Conservation (phyloP, 2,797 vertebrate genomes). For the Gymnothorax reevesii region DNA sequence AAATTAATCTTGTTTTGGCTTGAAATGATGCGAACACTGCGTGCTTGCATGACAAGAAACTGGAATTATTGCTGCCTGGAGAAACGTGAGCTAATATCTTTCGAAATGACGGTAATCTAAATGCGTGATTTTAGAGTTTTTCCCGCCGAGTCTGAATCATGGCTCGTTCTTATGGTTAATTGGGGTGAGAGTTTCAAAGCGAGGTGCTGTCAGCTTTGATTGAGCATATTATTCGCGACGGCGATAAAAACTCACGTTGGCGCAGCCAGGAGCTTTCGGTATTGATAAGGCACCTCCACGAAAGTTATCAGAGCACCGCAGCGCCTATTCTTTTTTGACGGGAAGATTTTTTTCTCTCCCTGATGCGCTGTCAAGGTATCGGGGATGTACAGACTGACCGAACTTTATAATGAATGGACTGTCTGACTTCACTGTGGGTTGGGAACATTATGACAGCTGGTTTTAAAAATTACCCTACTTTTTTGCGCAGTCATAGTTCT, state of each 20-base stretch:
- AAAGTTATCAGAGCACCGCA: background rate
- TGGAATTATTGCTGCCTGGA: background rate
- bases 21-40: background rate
- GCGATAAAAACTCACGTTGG: background rate
- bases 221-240: background rate
- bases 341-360: background rate
- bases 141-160: background rate
- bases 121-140: background rate
- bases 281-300: background rate
- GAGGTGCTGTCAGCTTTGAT: background rate
- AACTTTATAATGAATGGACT: background rate
- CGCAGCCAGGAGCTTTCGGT: background rate
- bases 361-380: background rate
- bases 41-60: background rate
- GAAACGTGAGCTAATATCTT: background rate
- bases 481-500: background rate
- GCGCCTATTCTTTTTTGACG: background rate
- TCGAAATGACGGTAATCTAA: background rate
- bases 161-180: background rate
- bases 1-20: background rate
- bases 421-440: slow-evolving; percentile 67
- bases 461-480: background rate
- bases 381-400: background rate
- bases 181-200: background rate
- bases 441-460: background rate